These are phyloP conservation scores for Xestia rhomboidea DNA, from an alignment of 2,888 invertebrate species.

Conservation along the genomic window DNA sequence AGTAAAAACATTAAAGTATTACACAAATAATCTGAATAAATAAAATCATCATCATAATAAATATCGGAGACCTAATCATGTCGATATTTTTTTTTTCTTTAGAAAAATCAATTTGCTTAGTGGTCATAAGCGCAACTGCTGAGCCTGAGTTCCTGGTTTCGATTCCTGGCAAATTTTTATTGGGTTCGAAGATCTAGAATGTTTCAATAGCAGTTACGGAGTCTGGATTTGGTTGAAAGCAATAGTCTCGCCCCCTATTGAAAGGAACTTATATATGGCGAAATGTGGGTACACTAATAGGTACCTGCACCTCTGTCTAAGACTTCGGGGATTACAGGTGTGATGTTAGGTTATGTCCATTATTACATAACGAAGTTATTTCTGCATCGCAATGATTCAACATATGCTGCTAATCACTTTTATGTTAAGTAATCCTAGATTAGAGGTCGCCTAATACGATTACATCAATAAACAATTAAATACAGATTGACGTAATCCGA, in stretches of 20 bases:
- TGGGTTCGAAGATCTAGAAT: not conserved
- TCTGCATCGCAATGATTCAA: not conserved
- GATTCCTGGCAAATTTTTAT: not conserved
- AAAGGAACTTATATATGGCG: not conserved
- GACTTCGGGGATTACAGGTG: not conserved
- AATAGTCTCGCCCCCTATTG: not conserved
- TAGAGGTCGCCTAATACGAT: not conserved
- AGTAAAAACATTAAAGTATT: not conserved
- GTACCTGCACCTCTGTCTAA: not conserved
- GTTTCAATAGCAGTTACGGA: not conserved
- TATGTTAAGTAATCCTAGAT: slow-evolving; percentile 3
- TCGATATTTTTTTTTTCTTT: not conserved
- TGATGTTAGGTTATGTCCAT: not conserved
- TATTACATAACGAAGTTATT: slow-evolving; percentile 8
- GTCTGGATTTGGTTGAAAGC: not conserved
- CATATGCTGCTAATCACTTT: not conserved
- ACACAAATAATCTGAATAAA: not conserved
- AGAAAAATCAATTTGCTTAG: not conserved
- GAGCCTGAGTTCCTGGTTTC: not conserved
- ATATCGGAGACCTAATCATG: not conserved
- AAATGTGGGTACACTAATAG: not conserved
- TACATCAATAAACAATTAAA: not conserved
- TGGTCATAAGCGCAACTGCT: not conserved
- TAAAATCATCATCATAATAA: not conserved
- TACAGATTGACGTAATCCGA: not conserved